These are phyloP conservation scores for Elymnias hypermnestra DNA, from an alignment of 1,140 invertebrate species.

Conservation along the genomic window DNA sequence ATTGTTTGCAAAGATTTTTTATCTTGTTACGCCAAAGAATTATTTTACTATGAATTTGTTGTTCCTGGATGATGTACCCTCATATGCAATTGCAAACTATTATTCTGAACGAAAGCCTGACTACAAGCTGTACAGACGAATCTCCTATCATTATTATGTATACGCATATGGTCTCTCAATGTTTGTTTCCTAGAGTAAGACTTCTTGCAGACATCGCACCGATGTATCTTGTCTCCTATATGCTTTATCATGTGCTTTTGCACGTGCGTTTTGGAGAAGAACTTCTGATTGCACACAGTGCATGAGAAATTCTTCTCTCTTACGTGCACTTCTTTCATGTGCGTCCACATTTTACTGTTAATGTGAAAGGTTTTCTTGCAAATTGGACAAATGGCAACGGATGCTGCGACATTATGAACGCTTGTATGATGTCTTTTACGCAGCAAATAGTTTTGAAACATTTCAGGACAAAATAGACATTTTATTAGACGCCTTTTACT, in stretches of 20 bases:
- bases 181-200: constrained; percentile 77
- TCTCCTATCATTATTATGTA: constrained; percentile 57
- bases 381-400: constrained; percentile 44
- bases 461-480: constrained; percentile 50
- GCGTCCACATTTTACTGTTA: constrained; percentile 52
- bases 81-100: constrained; percentile 48
- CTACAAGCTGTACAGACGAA: constrained; percentile 41
- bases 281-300: constrained; percentile 52
- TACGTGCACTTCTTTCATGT: constrained; percentile 59
- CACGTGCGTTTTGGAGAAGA: constrained; percentile 52
- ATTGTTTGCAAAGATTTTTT: too few relatives aligned
- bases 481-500: constrained; percentile 39
- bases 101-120: constrained; percentile 49
- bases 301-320: constrained; percentile 58
- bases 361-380: constrained; percentile 53
- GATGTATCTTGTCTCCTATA: constrained; percentile 84
- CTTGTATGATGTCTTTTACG: constrained; percentile 48
- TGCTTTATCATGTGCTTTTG: constrained; percentile 74
- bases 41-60: neutral
- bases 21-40: too few relatives aligned
- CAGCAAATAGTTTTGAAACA: constrained; percentile 43
- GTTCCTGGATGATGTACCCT: constrained; percentile 43
- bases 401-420: constrained; percentile 33
- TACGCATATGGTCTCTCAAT: constrained; percentile 76
- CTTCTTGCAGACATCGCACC: constrained; percentile 80